These are phyloP conservation scores for Deroptyus accipitrinus DNA, from an alignment of 2,113 vertebrate genomes.

Conservation along the genomic window DNA sequence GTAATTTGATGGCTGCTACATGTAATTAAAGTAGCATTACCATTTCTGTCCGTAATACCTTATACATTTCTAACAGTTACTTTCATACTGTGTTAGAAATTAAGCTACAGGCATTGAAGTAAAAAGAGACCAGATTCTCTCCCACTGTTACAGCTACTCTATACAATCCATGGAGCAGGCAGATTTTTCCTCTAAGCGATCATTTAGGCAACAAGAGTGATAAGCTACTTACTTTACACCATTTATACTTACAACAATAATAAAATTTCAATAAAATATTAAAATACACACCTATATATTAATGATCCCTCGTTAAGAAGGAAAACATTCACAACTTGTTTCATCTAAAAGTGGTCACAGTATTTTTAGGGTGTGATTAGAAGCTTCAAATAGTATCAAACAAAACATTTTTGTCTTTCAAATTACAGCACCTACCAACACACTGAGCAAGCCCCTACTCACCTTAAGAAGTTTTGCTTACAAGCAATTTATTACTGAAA, in stretches of 20 bases:
- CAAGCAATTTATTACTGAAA: constrained; percentile 32
- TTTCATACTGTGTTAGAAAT: not conserved
- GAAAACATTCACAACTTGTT: not conserved
- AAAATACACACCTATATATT: not conserved
- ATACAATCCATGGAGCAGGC: not conserved
- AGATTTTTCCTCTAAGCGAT: not conserved
- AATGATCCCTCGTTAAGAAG: not conserved
- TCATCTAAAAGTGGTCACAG: not conserved
- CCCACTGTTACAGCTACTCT: not conserved
- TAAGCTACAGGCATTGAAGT: not conserved
- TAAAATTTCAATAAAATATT: not conserved
- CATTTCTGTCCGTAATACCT: not conserved
- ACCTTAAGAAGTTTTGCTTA: constrained; percentile 32
- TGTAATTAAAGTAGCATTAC: not conserved
- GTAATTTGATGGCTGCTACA: not conserved
- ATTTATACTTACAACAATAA: not conserved
- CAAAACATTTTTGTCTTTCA: not conserved
- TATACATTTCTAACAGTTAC: not conserved
- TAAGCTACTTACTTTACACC: not conserved
- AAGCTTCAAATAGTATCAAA: not conserved
- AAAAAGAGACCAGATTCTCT: not conserved
- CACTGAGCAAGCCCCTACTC: not conserved
- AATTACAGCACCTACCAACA: not conserved
- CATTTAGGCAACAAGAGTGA: not conserved
- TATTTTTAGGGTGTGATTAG: not conserved